Evolutionary conservation across 2,888 invertebrate genomes (phyloP), one percentile per base, ranked within the genome.

Genomic region (Eulithis prunata): DNA sequence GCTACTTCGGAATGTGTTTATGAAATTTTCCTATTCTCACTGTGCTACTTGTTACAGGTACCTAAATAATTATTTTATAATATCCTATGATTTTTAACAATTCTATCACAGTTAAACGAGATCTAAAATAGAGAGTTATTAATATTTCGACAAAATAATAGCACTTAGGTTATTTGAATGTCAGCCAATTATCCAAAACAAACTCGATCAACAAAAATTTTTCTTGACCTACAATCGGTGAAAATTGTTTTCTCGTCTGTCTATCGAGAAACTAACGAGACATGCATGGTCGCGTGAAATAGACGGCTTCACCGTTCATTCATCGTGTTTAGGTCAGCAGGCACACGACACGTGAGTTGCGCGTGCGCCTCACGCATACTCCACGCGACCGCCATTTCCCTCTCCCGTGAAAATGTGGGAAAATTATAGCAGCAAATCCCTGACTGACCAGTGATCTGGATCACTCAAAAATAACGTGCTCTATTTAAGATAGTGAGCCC

Each of bases 271-370:
- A 38, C 38, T 38, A 14, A 51, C 21, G 28, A 63, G 53, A 51
- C 56, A 60, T 47, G 51, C 57, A 61, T 49, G 21, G 55, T 49
- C 52, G 64, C 53, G 54, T 68, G 64, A 52, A 64, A 65, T 64
- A 46, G 56, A 67, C 64, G 64, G 68, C 74, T 75, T 13, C 54
- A 32, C 14, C 54, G 21, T 76, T 80, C 81, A 83, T 80, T 75
- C 72, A 75, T 63, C 66, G 64, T 70, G 71, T 69, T 71, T 72
- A 72, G 71, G 70, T 66, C 75, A 73, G 71, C 75, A 73, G 71
- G 64, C 64, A 66, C 70, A 58, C 14, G 53, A 4, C 91, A 89
- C 87, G 91, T 78, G 84, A 11, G 4, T 1, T n/a, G 68, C 80
- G 80, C 88, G 83, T 88, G 90, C 72, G 64, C 52, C 45, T 66